These are phyloP conservation scores for Pterocles orientalis DNA, from an alignment of 2,113 vertebrate species.

Conservation along the genomic window DNA sequence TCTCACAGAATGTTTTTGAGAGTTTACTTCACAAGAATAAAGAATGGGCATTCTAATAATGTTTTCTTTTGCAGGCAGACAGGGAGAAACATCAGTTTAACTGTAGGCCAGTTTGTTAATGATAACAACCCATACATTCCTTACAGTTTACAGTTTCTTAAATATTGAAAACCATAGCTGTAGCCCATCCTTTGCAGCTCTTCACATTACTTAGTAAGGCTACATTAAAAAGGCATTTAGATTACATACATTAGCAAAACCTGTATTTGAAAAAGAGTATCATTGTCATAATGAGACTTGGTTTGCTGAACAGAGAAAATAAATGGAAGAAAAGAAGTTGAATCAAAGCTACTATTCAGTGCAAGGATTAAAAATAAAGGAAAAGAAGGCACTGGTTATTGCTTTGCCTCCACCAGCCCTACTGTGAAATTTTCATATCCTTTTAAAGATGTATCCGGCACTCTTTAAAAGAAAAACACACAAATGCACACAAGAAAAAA, in stretches of 20 bases:
- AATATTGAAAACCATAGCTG: neutral
- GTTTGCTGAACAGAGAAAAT: neutral
- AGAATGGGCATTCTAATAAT: neutral
- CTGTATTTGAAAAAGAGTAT: neutral
- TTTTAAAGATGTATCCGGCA: conserved; percentile 38
- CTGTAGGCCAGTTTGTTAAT: neutral
- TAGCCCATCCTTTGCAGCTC: neutral
- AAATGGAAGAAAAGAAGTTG: neutral
- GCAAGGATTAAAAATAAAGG: conserved; percentile 14
- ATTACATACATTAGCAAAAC: neutral
- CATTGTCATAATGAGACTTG: neutral
- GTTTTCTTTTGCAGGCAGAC: neutral
- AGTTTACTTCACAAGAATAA: neutral
- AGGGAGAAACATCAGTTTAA: neutral
- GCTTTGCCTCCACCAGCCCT: neutral
- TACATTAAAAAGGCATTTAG: neutral
- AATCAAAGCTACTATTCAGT: conserved; percentile 8
- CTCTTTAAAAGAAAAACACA: conserved; percentile 27
- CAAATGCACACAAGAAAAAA: neutral
- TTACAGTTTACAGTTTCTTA: neutral
- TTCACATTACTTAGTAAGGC: neutral
- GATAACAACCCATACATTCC: neutral
- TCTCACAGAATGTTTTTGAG: neutral
- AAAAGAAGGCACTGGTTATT: conserved; percentile 1
- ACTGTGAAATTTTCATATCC: conserved; percentile 49